Percentiles rank a stretch among this genome's conserved stretches.
Conservation (phyloP, 2,113 vertebrate genomes). For the Hippocampus abdominalis region DNA sequence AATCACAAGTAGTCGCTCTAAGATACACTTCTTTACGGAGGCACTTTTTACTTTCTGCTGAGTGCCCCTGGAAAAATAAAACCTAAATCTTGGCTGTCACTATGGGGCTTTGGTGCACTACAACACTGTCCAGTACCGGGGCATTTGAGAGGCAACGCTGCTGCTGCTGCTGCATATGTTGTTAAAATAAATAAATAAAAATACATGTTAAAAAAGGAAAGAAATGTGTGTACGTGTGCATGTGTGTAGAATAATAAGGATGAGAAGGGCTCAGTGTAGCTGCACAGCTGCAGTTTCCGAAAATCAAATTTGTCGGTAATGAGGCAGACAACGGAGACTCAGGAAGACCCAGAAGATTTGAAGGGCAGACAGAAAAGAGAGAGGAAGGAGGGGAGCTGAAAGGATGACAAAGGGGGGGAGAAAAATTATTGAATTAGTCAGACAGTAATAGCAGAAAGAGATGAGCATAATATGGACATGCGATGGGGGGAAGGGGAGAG, state of each 20-base stretch:
- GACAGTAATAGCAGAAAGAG: constrained; percentile 54
- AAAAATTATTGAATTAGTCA: constrained; percentile 61
- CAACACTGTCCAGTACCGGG: constrained; percentile 55
- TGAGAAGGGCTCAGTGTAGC: constrained; percentile 47
- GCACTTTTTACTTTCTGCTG: constrained; percentile 72
- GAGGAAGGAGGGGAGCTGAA: constrained; percentile 17
- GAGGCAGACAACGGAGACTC: constrained; percentile 73
- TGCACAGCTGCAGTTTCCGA: constrained; percentile 68
- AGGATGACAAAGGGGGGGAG: constrained; percentile 36
- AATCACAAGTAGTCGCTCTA: constrained; percentile 67
- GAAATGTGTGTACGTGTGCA: constrained; percentile 22
- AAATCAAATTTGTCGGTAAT: constrained; percentile 75
- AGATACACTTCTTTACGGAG: constrained; percentile 70
- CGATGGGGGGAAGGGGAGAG: constrained; percentile 5
- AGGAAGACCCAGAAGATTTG: constrained; percentile 82
- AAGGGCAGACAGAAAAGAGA: constrained; percentile 74
- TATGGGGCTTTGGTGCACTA: constrained; percentile 52
- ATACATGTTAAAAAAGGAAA: constrained; percentile 26
- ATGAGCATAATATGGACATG: constrained; percentile 45
- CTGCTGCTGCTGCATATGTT: constrained; percentile 29
- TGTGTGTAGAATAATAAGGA: constrained; percentile 28
- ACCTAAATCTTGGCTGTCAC: constrained; percentile 70
- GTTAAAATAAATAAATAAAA: constrained; percentile 57
- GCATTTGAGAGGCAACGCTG: constrained; percentile 22
- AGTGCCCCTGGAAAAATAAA: constrained; percentile 72